Conservation (phyloP, 2,888 invertebrate species). For the Amiota mariae region DNA sequence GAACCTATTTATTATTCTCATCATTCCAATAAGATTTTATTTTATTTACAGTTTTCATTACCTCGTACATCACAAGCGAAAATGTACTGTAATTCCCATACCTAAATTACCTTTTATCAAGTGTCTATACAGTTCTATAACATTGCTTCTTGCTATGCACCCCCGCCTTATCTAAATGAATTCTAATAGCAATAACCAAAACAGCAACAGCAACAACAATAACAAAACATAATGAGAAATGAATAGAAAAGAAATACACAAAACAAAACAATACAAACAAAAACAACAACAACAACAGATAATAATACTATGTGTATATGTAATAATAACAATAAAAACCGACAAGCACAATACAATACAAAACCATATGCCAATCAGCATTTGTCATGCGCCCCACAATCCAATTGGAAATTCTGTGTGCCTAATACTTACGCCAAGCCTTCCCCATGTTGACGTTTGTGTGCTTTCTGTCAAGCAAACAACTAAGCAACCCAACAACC, state of each 20-base stretch:
- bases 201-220: neutral
- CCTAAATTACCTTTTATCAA: no score
- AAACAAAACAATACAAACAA: neutral
- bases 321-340: no score
- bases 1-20: no score
- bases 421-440: conserved; percentile 70
- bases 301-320: no score
- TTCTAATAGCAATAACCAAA: neutral
- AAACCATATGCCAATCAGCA: neutral
- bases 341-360: no score
- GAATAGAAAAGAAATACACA: neutral
- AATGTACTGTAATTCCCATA: no score
- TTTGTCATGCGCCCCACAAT: neutral
- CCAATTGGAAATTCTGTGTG: conserved; percentile 49
- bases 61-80: no score
- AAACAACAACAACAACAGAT: no score
- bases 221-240: neutral
- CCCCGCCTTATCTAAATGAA: neutral
- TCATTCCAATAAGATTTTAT: no score
- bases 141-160: neutral
- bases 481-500: neutral
- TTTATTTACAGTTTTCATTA: no score
- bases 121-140: no score
- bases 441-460: conserved; percentile 72
- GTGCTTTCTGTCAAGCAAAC: conserved; percentile 48